Conservation (phyloP, 2,888 invertebrate species). For the Busseola fusca region DNA sequence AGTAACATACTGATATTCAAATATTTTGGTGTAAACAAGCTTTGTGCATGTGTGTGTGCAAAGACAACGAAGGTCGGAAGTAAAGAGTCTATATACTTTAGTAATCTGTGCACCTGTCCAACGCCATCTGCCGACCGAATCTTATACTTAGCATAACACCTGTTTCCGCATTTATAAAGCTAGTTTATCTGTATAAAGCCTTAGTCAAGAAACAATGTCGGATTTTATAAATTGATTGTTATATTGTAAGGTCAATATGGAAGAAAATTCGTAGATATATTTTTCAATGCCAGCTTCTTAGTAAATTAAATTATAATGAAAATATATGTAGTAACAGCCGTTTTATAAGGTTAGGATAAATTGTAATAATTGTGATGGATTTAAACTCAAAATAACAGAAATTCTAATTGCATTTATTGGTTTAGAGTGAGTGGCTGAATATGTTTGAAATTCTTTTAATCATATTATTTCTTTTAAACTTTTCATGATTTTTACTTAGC, state of each 20-base stretch:
- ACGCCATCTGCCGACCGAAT: constrained; percentile 61
- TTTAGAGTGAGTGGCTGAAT: neutral
- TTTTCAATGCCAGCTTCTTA: neutral
- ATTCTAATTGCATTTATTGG: neutral
- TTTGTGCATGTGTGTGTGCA: constrained; percentile 8
- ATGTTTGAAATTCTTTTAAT: neutral
- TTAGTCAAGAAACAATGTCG: constrained; percentile 23
- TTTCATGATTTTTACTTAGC: neutral
- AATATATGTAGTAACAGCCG: constrained; percentile 7
- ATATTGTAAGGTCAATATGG: constrained; percentile 1
- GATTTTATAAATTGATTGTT: constrained; percentile 26
- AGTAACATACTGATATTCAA: no score
- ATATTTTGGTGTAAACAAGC: neutral
- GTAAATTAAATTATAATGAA: constrained; percentile 11
- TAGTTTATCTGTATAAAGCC: constrained; percentile 28
- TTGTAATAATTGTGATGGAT: neutral
- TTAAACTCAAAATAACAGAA: neutral
- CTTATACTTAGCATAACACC: constrained; percentile 60
- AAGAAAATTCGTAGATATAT: neutral
- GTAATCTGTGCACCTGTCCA: constrained; percentile 54
- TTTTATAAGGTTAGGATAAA: constrained; percentile 1
- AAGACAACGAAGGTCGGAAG: neutral
- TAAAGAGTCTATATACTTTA: neutral
- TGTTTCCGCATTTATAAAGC: constrained; percentile 55
- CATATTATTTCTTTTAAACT: neutral